phyloP scores from a whole-genome alignment of 2,888 invertebrate species.

The Lysandra bellargus region DNA sequence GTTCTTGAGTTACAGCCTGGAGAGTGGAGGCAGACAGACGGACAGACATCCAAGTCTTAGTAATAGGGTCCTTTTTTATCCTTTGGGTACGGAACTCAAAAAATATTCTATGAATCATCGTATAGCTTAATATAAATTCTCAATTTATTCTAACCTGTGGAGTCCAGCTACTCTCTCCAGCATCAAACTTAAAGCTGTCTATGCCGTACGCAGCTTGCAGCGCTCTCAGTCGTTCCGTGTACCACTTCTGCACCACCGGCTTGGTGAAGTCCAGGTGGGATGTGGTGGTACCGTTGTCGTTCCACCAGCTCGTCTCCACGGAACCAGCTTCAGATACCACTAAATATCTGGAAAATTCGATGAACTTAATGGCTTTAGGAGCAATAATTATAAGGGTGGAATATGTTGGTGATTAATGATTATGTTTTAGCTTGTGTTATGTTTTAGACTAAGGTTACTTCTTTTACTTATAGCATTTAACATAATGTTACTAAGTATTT shows the following conservation, averaged over 20 bases:
- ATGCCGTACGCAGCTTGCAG: constrained; percentile 82
- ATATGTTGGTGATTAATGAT: no score
- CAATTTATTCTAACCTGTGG: constrained; percentile 68
- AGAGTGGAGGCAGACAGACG: no score
- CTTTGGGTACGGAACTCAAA: no score
- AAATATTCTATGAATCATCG: not conserved
- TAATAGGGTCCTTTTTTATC: no score
- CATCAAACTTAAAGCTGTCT: constrained; percentile 90
- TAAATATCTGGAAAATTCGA: constrained; percentile 58
- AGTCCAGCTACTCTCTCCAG: constrained; percentile 86
- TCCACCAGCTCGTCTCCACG: constrained; percentile 78
- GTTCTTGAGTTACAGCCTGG: no score
- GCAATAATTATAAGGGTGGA: no score
- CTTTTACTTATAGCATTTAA: no score
- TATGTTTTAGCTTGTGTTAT: no score
- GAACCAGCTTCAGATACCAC: constrained; percentile 71
- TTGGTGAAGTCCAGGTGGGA: constrained; percentile 87
- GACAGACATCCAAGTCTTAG: no score
- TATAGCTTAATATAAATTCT: no score
- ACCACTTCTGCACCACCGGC: constrained; percentile 82
- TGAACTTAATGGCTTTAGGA: not conserved
- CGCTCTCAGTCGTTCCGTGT: constrained; percentile 65
- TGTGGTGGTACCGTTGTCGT: constrained; percentile 71
- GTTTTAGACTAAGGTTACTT: no score
- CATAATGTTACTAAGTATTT: no score